A percentile compares a stretch with the other conserved stretches of the same genome.
Conservation (phyloP, 2,888 invertebrate genomes). For the Serrognathus titanus region DNA sequence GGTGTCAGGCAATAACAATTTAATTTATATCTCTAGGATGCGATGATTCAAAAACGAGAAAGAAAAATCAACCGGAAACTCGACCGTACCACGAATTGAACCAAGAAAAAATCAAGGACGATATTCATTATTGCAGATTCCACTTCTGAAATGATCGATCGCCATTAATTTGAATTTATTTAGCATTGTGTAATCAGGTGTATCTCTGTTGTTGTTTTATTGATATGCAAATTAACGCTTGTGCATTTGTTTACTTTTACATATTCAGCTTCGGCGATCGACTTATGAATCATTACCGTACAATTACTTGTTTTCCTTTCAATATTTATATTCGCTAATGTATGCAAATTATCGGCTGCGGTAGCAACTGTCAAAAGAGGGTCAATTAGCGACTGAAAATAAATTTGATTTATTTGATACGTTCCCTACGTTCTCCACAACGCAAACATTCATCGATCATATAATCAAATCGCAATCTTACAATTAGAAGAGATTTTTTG, state of each 20-base stretch:
- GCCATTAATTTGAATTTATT: neutral
- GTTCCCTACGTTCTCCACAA: no score
- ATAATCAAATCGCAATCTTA: no score
- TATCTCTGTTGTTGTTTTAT: neutral
- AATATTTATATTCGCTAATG: constrained; percentile 3
- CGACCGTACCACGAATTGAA: constrained; percentile 17
- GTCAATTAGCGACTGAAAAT: no score
- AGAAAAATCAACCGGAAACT: constrained; percentile 21
- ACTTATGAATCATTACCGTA: constrained; percentile 1
- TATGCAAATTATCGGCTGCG: neutral
- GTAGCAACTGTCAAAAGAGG: no score
- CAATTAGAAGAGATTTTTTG: no score
- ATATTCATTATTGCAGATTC: constrained; percentile 21
- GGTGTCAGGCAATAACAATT: constrained; percentile 11
- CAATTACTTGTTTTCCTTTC: neutral
- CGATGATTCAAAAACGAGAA: constrained; percentile 20
- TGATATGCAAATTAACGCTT: constrained; percentile 1
- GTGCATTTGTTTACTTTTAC: neutral
- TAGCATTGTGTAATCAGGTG: neutral
- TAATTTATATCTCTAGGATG: constrained; percentile 7
- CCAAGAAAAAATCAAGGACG: constrained; percentile 20
- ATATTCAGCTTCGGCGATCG: neutral
- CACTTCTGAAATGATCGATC: constrained; percentile 5
- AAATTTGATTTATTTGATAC: no score
- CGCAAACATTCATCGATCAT: no score